A percentile compares a stretch with the other conserved stretches of the same genome.
phyloP scores from a whole-genome alignment of 2,888 invertebrate species.

The Zonitis immaculata region DNA sequence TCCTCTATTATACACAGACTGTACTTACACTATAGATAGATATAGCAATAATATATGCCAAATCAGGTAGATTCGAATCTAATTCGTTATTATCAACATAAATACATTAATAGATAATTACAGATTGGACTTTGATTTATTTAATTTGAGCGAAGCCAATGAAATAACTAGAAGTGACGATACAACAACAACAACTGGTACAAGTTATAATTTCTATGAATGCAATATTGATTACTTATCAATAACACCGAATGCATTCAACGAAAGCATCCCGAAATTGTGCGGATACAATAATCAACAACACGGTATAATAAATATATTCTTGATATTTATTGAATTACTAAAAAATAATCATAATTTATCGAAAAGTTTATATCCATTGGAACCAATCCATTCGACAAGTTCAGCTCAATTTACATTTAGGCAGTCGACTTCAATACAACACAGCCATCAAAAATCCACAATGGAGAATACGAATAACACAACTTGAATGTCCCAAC shows the following conservation, averaged over 20 bases:
- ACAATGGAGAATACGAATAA: conserved; percentile 40
- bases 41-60: conserved; percentile 59
- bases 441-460: conserved; percentile 6
- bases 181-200: conserved; percentile 50
- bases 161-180: background rate
- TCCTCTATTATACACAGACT: conserved; percentile 47
- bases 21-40: conserved; percentile 56
- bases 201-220: conserved; percentile 23
- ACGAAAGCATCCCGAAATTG: conserved; percentile 49
- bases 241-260: conserved; percentile 51
- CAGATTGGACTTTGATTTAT: conserved; percentile 55
- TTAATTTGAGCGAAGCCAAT: conserved; percentile 47
- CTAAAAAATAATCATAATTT: too few relatives aligned
- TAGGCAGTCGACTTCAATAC: conserved; percentile 49
- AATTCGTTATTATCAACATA: too few relatives aligned
- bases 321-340: too few relatives aligned
- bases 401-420: conserved; percentile 28
- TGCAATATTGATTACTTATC: conserved; percentile 55
- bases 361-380: conserved; percentile 32
- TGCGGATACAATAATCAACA: conserved; percentile 63
- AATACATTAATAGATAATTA: background rate
- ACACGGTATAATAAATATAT: conserved; percentile 51
- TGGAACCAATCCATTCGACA: conserved; percentile 30
- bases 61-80: conserved; percentile 52
- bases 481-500: conserved; percentile 46